A percentile compares a stretch with the other conserved stretches of the same genome.
Evolutionary conservation across 2,797 vertebrate species (phyloP).

Genomic region (Simalia tracyae): DNA sequence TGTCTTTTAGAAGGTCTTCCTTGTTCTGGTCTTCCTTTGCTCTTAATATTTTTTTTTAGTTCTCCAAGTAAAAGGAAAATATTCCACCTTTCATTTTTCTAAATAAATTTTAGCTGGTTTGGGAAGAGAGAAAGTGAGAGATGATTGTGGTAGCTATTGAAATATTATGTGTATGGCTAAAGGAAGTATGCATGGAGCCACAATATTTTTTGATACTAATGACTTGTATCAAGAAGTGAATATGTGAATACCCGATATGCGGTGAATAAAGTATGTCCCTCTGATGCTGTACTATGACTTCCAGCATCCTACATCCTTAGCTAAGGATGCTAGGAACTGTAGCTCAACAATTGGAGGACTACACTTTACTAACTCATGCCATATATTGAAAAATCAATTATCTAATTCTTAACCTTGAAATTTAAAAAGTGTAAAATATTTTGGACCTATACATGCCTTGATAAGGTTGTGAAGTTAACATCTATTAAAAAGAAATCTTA

Average conservation of each 20-base stretch:
- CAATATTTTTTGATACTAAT: background rate
- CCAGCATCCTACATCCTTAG: background rate
- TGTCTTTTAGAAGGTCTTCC: background rate
- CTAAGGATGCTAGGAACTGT: background rate
- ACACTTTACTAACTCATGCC: background rate
- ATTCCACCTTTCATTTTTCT: background rate
- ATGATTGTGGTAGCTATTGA: conserved; percentile 17
- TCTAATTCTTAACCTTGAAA: conserved; percentile 15
- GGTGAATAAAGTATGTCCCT: background rate
- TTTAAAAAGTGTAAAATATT: conserved; percentile 20
- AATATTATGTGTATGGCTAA: conserved; percentile 24
- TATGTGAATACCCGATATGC: background rate
- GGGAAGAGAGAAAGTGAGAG: conserved; percentile 17
- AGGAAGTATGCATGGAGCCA: background rate
- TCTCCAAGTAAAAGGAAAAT: background rate
- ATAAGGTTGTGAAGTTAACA: conserved; percentile 23
- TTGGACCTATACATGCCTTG: conserved; percentile 21
- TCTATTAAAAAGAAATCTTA: conserved; percentile 16
- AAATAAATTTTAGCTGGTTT: background rate
- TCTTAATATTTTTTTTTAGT: background rate
- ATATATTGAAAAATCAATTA: background rate
- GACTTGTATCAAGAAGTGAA: conserved; percentile 22
- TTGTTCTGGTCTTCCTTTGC: conserved; percentile 17
- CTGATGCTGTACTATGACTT: background rate
- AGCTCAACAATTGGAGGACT: background rate